Percentiles rank a stretch among this genome's conserved stretches.
These are phyloP conservation scores for Yponomeuta malinellus DNA, from an alignment of 2,888 invertebrate species.

Conservation along the genomic window DNA sequence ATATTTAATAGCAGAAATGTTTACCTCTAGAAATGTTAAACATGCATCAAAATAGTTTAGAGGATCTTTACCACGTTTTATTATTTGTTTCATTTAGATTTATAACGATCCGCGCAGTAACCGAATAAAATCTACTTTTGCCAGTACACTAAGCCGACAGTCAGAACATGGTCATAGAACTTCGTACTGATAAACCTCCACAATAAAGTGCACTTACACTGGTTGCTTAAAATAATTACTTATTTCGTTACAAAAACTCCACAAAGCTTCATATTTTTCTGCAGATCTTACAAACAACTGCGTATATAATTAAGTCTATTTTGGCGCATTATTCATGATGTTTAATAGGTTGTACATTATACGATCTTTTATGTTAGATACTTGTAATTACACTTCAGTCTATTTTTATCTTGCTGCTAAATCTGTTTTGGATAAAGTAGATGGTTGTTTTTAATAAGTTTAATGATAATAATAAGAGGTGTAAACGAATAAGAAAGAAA, in stretches of 20 bases:
- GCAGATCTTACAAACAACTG: background rate
- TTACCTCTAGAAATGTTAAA: background rate
- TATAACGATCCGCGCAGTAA: background rate
- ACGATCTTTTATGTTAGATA: background rate
- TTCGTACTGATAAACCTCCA: too few species aligned
- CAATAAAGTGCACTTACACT: too few species aligned
- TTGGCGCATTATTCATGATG: background rate
- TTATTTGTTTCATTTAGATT: background rate
- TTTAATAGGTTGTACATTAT: background rate
- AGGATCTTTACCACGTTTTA: background rate
- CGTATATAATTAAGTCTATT: background rate
- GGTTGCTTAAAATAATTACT: too few species aligned
- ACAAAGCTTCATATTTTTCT: conserved; percentile 4
- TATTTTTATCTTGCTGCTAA: background rate
- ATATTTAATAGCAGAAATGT: too few species aligned
- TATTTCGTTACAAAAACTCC: background rate
- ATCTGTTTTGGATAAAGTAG: background rate
- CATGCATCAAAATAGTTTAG: background rate
- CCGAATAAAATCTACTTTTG: background rate
- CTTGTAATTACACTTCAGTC: background rate
- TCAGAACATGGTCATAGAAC: background rate
- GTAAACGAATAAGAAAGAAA: too few species aligned
- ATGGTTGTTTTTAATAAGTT: too few species aligned
- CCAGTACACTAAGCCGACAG: background rate
- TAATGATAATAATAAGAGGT: too few species aligned